phyloP scores from a whole-genome alignment of 1,140 invertebrate species.

The Cepaea nemoralis region DNA sequence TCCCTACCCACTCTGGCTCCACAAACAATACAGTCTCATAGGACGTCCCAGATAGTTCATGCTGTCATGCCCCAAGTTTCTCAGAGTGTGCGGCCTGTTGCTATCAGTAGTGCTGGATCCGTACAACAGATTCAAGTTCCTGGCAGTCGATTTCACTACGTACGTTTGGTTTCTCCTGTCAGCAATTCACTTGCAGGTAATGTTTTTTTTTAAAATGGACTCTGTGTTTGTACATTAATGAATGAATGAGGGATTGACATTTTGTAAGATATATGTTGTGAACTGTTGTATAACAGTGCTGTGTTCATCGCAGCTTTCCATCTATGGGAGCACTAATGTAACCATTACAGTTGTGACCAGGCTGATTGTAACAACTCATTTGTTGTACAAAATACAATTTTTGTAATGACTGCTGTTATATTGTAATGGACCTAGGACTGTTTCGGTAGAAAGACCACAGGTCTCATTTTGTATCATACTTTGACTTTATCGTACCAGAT shows the following conservation, averaged over 20 bases:
- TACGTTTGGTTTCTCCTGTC: conserved; percentile 60
- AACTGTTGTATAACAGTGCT: too few species aligned
- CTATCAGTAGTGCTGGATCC: conserved; percentile 28
- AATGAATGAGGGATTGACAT: too few species aligned
- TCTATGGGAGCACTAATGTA: too few species aligned
- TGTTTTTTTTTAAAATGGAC: background rate
- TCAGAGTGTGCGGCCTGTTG: conserved; percentile 27
- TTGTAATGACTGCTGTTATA: too few species aligned
- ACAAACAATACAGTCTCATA: conserved; percentile 30
- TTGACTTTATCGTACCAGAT: too few species aligned
- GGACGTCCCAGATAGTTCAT: conserved; percentile 38
- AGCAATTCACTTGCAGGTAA: conserved; percentile 23
- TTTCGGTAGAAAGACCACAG: too few species aligned
- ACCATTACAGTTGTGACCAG: background rate
- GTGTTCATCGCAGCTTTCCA: too few species aligned
- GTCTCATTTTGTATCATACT: too few species aligned
- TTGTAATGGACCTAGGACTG: too few species aligned
- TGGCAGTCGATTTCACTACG: conserved; percentile 71
- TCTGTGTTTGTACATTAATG: background rate
- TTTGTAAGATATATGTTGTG: too few species aligned
- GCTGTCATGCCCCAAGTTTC: conserved; percentile 36
- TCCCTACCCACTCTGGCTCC: conserved; percentile 25
- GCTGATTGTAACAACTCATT: too few species aligned
- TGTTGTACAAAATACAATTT: too few species aligned
- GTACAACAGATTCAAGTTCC: conserved; percentile 68